A percentile compares a stretch with the other conserved stretches of the same genome.
Evolutionary conservation across 2,888 invertebrate species (phyloP).

Genomic region (Sarcophaga variegata): DNA sequence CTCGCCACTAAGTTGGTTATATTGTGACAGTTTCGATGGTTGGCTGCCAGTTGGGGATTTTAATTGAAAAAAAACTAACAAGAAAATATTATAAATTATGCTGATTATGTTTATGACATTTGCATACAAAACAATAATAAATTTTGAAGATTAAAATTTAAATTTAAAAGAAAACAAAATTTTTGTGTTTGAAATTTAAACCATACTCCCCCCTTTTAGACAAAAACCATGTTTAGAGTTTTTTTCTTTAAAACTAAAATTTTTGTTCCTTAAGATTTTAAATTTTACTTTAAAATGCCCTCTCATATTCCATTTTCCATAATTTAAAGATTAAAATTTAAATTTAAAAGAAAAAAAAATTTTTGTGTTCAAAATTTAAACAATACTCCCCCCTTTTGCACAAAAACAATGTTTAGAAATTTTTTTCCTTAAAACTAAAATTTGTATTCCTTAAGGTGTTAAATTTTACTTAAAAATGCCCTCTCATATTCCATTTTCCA

Average conservation of each 20-base stretch:
- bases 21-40: slow-evolving; percentile 56
- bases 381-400: background rate
- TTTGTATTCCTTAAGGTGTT: too few species aligned
- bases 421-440: too few species aligned
- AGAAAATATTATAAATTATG: slow-evolving; percentile 13
- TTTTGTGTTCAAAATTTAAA: background rate
- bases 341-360: background rate
- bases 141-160: slow-evolving; percentile 12
- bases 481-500: too few species aligned
- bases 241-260: too few species aligned
- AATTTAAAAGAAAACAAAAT: background rate
- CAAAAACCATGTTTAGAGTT: too few species aligned
- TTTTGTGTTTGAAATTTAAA: background rate
- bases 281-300: too few species aligned
- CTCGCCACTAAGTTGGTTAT: slow-evolving; percentile 32
- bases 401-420: too few species aligned
- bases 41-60: slow-evolving; percentile 37
- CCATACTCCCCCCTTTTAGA: background rate
- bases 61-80: slow-evolving; percentile 31
- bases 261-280: too few species aligned
- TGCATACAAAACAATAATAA: slow-evolving; percentile 2
- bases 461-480: too few species aligned
- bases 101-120: slow-evolving; percentile 39
- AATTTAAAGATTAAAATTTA: slow-evolving; percentile 13
- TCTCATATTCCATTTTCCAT: too few species aligned